Conservation (phyloP, 2,797 vertebrate species). For the Novumbra hubbsi region DNA sequence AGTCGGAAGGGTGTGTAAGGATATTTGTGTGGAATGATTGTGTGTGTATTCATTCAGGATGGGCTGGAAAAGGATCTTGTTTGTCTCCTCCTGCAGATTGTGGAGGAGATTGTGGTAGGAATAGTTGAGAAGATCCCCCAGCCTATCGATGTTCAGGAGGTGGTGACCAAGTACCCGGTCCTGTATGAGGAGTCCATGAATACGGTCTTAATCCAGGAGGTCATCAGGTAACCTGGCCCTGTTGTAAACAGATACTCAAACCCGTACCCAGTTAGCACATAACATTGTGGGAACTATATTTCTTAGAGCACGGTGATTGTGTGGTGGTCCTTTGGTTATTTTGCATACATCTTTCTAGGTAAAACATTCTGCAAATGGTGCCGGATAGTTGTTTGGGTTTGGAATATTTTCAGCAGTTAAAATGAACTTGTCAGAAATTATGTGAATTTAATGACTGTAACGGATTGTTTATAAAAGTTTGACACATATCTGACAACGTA, state of each 20-base stretch:
- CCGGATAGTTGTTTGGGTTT: too few species aligned
- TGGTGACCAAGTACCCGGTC: conserved; percentile 81
- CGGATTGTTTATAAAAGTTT: too few species aligned
- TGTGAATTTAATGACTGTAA: too few species aligned
- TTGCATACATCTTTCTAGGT: too few species aligned
- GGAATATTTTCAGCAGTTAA: too few species aligned
- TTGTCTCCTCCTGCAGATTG: conserved; percentile 66
- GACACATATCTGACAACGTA: too few species aligned
- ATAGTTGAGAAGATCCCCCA: conserved; percentile 78
- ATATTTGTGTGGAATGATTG: background rate
- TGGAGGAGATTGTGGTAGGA: conserved; percentile 77
- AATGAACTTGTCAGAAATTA: too few species aligned
- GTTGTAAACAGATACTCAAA: conserved; percentile 3
- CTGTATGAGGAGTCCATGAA: conserved; percentile 93
- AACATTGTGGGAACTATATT: too few species aligned
- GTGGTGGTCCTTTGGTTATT: too few species aligned
- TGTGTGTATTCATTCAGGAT: background rate
- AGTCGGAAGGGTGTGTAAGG: background rate
- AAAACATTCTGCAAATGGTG: too few species aligned
- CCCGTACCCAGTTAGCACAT: background rate
- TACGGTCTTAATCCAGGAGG: conserved; percentile 87
- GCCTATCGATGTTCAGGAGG: conserved; percentile 70
- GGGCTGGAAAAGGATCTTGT: conserved; percentile 6
- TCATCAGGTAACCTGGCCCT: conserved; percentile 77
- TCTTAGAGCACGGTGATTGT: too few species aligned